Base-by-base conservation (phyloP, 2,888 invertebrate species). In the Thelaira solivaga region DNA sequence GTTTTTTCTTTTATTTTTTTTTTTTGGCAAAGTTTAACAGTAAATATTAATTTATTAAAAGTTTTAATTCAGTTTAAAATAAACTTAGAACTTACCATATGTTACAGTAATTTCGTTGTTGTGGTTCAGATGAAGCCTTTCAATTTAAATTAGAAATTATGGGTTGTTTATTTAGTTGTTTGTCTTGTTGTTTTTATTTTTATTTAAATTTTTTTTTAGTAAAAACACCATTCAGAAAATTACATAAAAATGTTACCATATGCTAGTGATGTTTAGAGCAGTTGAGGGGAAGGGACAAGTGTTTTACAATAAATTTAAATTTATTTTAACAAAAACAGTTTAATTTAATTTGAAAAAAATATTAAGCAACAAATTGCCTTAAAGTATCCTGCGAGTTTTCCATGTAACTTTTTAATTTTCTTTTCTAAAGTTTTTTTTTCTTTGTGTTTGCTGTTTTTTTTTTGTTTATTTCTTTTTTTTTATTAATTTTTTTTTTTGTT, bases 41-140 rank as follows among this genome's bases (percentile, higher is more conserved):
- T n/a, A 22, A 51, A 65, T n/a, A 41, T 2, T 29, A 34, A 11
- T 45, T 36, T 18, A 36, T 20, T 26, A 16, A 6, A 5, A 47
- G 13, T n/a, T 3, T 16, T 22, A 13, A n/a, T 13, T 11, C 22
- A 47, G 20, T 67, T 47, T 22, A 18, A 5, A 39, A 39, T 39
- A 47, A n/a, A 29, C 29, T 20, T 36, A 11, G 26, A 72, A 77
- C 77, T 77, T 68, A 77, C 77, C 77, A 77, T 77, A 77, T 77
- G 77, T 64, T 77, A 68, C 41, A 41, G 7, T 4, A 11, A 34
- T 53, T 41, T 22, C 18, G n/a, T n/a, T n/a, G n/a, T n/a, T n/a
- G n/a, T n/a, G n/a, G n/a, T n/a, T 47, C 11, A 24, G 5, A 11
- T 20, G 26, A 26, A 36, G 8, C 5, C 7, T 49, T 10, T 3